Conservation (phyloP, 2,888 invertebrate species). For the Nezara viridula region DNA sequence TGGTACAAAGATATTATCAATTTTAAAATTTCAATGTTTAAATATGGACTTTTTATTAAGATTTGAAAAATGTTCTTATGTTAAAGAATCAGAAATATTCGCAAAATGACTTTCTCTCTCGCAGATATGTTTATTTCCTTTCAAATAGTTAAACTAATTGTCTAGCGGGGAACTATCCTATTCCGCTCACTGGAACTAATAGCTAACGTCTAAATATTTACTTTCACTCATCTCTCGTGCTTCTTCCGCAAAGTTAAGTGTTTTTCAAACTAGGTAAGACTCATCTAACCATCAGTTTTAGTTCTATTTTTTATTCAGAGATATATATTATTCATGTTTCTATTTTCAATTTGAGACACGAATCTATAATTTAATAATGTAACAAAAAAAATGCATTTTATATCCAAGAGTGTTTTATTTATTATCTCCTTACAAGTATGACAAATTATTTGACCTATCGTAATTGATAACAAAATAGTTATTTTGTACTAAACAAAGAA, state of each 20-base stretch:
- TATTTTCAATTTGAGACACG: too few species aligned
- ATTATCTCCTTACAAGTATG: too few species aligned
- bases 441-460: too few species aligned
- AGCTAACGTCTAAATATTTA: neutral
- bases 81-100: neutral
- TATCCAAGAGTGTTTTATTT: too few species aligned
- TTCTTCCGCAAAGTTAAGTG: neutral
- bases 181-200: neutral
- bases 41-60: neutral
- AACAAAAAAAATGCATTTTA: too few species aligned
- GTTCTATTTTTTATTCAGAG: too few species aligned
- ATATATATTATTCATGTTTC: too few species aligned
- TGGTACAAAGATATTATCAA: too few species aligned
- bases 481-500: too few species aligned
- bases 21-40: too few species aligned
- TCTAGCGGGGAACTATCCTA: neutral
- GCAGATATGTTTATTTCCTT: neutral
- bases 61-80: neutral
- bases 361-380: too few species aligned
- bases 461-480: too few species aligned
- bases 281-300: neutral
- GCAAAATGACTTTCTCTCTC: neutral
- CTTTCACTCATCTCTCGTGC: neutral
- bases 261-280: neutral
- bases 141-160: neutral